Base-by-base conservation (phyloP, 1,140 invertebrate genomes). In the Heliconius congener region DNA sequence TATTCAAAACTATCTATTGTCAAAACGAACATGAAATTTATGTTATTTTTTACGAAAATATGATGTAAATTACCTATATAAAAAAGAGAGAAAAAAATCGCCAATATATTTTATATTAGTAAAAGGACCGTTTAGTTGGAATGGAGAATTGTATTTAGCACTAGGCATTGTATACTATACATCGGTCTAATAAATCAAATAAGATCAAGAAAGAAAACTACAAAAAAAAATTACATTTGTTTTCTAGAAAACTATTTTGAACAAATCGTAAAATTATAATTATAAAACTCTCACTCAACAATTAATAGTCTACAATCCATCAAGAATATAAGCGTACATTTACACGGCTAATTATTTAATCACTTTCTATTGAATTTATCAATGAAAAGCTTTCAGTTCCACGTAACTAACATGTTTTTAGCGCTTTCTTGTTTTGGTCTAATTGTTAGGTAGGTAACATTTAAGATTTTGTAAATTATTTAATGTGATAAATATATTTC, bases 341-440 rank as follows among this genome's bases (percentile, higher is more conserved):
- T 30, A 27, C 23, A 66, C 27, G 57, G 57, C 23, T 66, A 30
- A n/a, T 57, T 57, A 66, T 30, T 66, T 66, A 66, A 66, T 30
- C 9, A 16, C 60, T 30, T 66, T 66, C 60, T 66, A 66, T 27
- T 30, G 11, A 30, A 30, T 30, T 73, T 73, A 73, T 23, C 50
- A 73, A 50, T 73, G n/a, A 73, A 73, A 73, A 73, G 72, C 50
- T 73, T 42, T 0, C 16, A 74, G 46, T 73, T 42, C 6, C 16
- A 74, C 46, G 73, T 46, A 27, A 55, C 8, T 30, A 30, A 30
- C 30, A 30, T 23, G 23, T 78, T 39, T 78, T 23, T 46, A 78
- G 19, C 30, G 52, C 77, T 78, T 74, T 78, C 77, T 78, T 42
- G 77, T 78, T 78, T 74, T 78, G 55, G 77, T 79, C 78, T 79